phyloP scores from a whole-genome alignment of 2,113 vertebrate genomes.

The Pangasianodon gigas region DNA sequence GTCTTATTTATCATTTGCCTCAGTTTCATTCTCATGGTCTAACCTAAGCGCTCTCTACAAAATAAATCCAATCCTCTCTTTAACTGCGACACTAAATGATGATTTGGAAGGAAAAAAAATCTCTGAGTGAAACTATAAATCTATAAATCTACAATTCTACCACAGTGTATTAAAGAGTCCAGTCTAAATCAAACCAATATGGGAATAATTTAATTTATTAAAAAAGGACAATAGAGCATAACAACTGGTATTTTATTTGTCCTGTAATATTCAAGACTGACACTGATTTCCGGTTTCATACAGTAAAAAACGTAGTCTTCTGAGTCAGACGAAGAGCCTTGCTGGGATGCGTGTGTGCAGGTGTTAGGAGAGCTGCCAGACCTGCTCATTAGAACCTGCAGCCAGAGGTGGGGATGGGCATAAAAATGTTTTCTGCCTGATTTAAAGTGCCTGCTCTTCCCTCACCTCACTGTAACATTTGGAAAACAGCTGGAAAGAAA shows the following conservation, averaged over 20 bases:
- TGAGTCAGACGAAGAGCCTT: constrained; percentile 24
- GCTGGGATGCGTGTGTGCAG: constrained; percentile 52
- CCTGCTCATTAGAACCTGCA: not conserved
- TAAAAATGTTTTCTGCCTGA: not conserved
- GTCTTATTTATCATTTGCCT: not conserved
- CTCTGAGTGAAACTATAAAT: not conserved
- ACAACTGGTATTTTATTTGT: not conserved
- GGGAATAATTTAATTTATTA: not conserved
- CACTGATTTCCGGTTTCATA: not conserved
- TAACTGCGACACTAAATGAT: not conserved
- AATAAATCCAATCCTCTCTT: not conserved
- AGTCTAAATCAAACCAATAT: too few relatives aligned
- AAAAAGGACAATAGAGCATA: not conserved
- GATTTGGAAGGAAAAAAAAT: not conserved
- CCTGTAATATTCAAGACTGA: not conserved
- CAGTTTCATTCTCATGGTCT: not conserved
- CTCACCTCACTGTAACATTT: not conserved
- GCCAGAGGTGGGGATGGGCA: too few relatives aligned
- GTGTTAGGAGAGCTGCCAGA: constrained; percentile 53
- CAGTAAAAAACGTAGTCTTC: not conserved
- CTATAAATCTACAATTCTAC: not conserved
- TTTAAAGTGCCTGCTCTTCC: not conserved
- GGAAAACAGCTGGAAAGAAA: not conserved
- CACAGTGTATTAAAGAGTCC: not conserved
- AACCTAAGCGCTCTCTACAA: not conserved